These are phyloP conservation scores for Teinopalpus imperialis DNA, from an alignment of 2,888 invertebrate genomes.

Conservation along the genomic window DNA sequence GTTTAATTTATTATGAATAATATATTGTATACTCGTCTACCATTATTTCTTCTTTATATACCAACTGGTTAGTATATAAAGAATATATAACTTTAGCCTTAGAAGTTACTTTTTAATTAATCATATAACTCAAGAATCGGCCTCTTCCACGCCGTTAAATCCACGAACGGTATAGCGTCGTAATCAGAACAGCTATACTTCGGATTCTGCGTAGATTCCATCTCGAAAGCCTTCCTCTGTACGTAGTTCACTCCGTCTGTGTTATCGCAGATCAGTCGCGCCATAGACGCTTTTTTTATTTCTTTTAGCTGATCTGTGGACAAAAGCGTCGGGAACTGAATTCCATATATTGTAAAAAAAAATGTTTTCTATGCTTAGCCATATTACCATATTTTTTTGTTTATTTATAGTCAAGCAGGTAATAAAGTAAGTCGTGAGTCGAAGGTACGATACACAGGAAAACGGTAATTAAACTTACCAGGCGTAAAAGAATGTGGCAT, in stretches of 20 bases:
- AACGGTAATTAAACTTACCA: conserved; percentile 77
- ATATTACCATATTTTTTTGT: no score
- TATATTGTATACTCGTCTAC: no score
- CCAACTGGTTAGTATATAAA: no score
- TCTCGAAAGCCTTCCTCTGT: conserved; percentile 86
- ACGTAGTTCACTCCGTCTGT: conserved; percentile 85
- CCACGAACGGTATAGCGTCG: conserved; percentile 64
- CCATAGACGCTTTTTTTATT: conserved; percentile 89
- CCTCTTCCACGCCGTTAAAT: conserved; percentile 74
- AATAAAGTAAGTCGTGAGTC: no score
- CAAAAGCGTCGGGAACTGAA: conserved; percentile 1
- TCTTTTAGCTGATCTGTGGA: conserved; percentile 86
- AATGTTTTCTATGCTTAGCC: no score
- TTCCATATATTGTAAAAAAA: no score
- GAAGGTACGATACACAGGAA: no score
- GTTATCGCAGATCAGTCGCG: conserved; percentile 91
- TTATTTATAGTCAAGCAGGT: no score
- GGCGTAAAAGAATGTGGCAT: conserved; percentile 84
- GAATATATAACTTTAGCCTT: no score
- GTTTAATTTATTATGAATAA: no score
- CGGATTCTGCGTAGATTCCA: conserved; percentile 77
- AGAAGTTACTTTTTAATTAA: no score
- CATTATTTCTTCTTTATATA: no score
- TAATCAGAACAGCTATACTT: conserved; percentile 62
- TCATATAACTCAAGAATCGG: conserved; percentile 46